These are phyloP conservation scores for Heliconius sara DNA, from an alignment of 2,888 invertebrate species.

Conservation along the genomic window DNA sequence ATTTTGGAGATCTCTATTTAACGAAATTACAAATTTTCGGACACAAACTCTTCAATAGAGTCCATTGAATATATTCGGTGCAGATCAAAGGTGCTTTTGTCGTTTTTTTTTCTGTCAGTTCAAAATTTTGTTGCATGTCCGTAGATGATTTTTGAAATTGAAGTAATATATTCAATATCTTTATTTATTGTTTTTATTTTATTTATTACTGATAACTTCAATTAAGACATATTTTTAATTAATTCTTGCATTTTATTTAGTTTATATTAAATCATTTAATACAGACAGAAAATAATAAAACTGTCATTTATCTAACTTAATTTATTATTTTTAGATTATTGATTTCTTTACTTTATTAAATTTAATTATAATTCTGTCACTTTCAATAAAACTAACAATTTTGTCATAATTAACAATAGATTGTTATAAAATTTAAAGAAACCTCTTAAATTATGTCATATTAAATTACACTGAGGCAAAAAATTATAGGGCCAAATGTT, in stretches of 20 bases:
- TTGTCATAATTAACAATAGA: background rate
- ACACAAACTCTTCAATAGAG: constrained; percentile 57
- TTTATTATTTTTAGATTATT: too few relatives aligned
- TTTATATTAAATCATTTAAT: background rate
- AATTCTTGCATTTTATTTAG: background rate
- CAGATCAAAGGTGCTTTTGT: constrained; percentile 59
- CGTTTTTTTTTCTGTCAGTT: constrained; percentile 40
- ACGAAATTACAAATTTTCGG: constrained; percentile 76
- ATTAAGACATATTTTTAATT: background rate
- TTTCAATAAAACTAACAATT: background rate
- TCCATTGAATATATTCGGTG: constrained; percentile 55
- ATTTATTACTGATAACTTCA: too few relatives aligned
- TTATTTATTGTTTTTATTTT: background rate
- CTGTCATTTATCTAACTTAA: background rate
- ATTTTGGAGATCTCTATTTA: constrained; percentile 72
- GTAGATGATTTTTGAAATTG: constrained; percentile 31
- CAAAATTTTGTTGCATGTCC: constrained; percentile 29
- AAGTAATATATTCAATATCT: background rate
- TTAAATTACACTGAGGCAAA: constrained; percentile 48
- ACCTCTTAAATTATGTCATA: constrained; percentile 30
- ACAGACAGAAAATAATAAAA: background rate
- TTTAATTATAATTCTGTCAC: background rate
- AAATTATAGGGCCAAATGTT: constrained; percentile 70
- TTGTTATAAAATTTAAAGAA: background rate
- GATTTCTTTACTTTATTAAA: too few relatives aligned